Evolutionary conservation across 2,888 invertebrate genomes (phyloP).

Genomic region (Apodemia zela): DNA sequence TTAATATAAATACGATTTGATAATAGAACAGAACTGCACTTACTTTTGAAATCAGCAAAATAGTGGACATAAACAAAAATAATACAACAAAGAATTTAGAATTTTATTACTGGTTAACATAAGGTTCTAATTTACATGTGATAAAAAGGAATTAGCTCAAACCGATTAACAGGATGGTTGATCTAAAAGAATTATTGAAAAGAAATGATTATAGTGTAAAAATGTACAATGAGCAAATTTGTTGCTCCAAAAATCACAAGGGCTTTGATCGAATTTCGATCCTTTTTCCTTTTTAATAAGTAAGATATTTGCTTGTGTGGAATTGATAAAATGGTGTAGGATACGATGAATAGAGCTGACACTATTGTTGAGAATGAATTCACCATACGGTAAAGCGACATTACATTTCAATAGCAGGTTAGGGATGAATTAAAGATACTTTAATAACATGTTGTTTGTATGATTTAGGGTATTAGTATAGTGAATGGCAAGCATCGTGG

Average conservation of each 20-base stretch:
- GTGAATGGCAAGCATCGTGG: neutral
- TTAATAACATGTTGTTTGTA: slow-evolving; percentile 52
- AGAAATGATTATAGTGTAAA: slow-evolving; percentile 64
- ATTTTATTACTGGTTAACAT: neutral
- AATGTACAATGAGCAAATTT: slow-evolving; percentile 31
- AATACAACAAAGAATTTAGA: neutral
- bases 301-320: slow-evolving; percentile 19
- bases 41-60: slow-evolving; percentile 3
- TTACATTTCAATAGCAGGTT: slow-evolving; percentile 46
- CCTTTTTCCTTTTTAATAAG: neutral
- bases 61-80: slow-evolving; percentile 11
- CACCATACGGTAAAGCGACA: slow-evolving; percentile 68
- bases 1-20: neutral
- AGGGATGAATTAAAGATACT: slow-evolving; percentile 64
- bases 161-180: slow-evolving; percentile 73
- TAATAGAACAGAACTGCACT: neutral
- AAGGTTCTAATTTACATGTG: neutral
- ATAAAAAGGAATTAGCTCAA: slow-evolving; percentile 44
- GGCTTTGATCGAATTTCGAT: neutral
- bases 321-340: neutral
- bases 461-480: slow-evolving; percentile 38
- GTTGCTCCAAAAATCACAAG: neutral
- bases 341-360: neutral
- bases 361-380: slow-evolving; percentile 53
- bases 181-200: slow-evolving; percentile 65